A percentile compares a stretch with the other conserved stretches of the same genome.
These are phyloP conservation scores for Urosaurus nigricauda DNA, from an alignment of 2,797 vertebrate species.

Conservation along the genomic window DNA sequence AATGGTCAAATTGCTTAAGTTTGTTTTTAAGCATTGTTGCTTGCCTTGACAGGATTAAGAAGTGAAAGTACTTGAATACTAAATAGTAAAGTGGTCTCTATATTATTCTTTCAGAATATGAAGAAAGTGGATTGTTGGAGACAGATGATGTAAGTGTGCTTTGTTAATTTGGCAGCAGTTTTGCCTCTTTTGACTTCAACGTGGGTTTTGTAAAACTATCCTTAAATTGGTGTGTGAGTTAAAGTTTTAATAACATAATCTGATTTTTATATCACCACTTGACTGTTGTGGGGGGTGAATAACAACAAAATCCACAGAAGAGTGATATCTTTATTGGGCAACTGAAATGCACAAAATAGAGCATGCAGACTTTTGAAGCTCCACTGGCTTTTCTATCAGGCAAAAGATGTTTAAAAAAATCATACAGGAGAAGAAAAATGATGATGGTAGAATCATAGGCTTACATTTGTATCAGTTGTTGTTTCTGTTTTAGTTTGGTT, in stretches of 20 bases:
- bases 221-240: slow-evolving; percentile 12
- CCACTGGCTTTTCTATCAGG: no score
- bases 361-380: no score
- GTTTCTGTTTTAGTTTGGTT: no score
- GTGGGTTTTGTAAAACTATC: slow-evolving; percentile 25
- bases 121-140: slow-evolving; percentile 97
- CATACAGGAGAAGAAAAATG: no score
- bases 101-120: slow-evolving; percentile 89
- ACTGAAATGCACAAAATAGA: no score
- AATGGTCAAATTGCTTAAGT: neutral
- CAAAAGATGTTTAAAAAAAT: no score
- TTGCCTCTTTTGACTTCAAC: slow-evolving; percentile 9
- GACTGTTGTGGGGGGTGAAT: no score
- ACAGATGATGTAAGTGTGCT: slow-evolving; percentile 91
- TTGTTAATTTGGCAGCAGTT: slow-evolving; percentile 54
- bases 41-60: neutral
- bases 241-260: neutral
- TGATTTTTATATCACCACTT: neutral
- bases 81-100: neutral
- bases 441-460: no score
- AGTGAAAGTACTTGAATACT: neutral
- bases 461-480: no score
- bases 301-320: no score
- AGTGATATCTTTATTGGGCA: no score
- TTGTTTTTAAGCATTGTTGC: neutral